Base-by-base conservation (phyloP, 2,797 vertebrate species). In the Chiropotes sagulatus region DNA sequence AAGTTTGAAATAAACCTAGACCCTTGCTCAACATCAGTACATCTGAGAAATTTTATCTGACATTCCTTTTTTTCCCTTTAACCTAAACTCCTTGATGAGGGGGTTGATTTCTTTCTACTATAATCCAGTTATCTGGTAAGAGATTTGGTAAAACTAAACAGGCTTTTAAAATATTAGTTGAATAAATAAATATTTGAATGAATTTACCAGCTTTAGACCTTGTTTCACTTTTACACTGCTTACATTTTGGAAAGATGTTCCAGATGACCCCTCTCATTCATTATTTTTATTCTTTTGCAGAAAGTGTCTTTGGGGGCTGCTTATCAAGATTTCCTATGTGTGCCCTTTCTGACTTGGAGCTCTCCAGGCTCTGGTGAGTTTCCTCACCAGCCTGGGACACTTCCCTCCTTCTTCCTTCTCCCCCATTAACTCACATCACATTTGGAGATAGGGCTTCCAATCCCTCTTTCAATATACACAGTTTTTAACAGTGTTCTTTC, bases 1-100 rank as follows among this genome's bases (percentile, higher is more conserved):
- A 57, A 72, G 4, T 28, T 95, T 88, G 50, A 92, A 94, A 50
- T 96, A 94, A 87, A 81, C 13, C 33, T 80, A 76, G 44, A 88
- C 33, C 3, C 46, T 78, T 96, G 75, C 11, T 72, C 58, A 92
- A 52, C 33, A 82, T 50, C n/a, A 91, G 33, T 88, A 76, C 30
- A 50, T 76, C 9, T 46, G 54, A 83, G 41, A 89, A 44, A 58
- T 90, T 76, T 91, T 54, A 36, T 67, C 79, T 88, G 88, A 73
- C 13, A 84, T 54, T 50, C 20, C 4, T 90, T 95, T 96, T 39
- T 89, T 67, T 3, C 30, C 50, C 10, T 90, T 70, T 50, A 86
- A 24, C 24, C 52, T 61, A 15, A 90, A 52, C 9, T 80, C 28
- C 36, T 73, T 46, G 17, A 50, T 28, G 28, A 90, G 84, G 8